Conservation (phyloP, 92 coral and sea anemone genomes). For the Phenganax marumi region DNA sequence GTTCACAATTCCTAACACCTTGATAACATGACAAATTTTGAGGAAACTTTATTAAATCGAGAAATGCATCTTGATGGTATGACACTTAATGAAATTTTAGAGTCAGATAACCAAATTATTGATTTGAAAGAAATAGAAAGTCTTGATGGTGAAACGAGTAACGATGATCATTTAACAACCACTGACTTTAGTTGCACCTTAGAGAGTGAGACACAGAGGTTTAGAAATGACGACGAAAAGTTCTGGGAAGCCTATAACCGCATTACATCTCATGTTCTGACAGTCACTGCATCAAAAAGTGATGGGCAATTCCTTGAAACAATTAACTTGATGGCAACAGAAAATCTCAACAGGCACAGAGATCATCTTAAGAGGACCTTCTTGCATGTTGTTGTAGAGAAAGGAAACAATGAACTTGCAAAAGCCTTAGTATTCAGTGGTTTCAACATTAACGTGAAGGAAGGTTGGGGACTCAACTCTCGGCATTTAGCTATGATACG, state of each 20-base stretch:
- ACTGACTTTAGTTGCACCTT: constrained; percentile 26
- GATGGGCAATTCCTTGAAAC: constrained; percentile 37
- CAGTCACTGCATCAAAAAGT: constrained; percentile 32
- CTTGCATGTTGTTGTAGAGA: constrained; percentile 50
- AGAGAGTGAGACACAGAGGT: constrained; percentile 46
- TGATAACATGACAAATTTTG: constrained; percentile 41
- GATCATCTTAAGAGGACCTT: constrained; percentile 49
- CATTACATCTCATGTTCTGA: constrained; percentile 30
- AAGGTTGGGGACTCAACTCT: constrained; percentile 53
- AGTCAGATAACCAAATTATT: background rate
- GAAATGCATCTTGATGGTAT: constrained; percentile 48
- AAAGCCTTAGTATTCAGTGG: constrained; percentile 53
- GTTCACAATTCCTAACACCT: constrained; percentile 47
- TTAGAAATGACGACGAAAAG: constrained; percentile 41
- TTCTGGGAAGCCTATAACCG: constrained; percentile 46
- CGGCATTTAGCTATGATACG: constrained; percentile 33
- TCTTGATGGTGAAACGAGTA: background rate
- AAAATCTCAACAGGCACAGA: constrained; percentile 2
- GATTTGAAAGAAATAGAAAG: constrained; percentile 19
- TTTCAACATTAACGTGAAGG: constrained; percentile 35
- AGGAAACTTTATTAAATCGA: constrained; percentile 22
- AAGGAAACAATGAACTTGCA: constrained; percentile 43
- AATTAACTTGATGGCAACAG: constrained; percentile 35
- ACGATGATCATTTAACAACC: background rate
- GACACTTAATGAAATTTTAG: constrained; percentile 21